Base-by-base conservation (phyloP, 2,888 invertebrate genomes). In the Andrena minutula region DNA sequence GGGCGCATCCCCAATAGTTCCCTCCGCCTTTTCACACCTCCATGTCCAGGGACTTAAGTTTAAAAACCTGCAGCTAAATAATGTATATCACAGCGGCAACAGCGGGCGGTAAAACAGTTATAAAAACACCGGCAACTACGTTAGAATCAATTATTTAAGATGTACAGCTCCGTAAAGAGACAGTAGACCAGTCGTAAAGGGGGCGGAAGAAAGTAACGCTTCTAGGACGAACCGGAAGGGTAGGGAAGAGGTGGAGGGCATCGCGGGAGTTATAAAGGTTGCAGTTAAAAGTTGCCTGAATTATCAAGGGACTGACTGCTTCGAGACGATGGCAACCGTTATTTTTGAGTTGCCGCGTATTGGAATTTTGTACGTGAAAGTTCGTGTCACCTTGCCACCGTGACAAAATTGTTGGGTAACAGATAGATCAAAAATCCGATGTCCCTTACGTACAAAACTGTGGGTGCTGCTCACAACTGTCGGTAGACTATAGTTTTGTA, bases 121-220 rank as follows among this genome's bases (percentile, higher is more conserved):
- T 93, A 93, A 93, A 92, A 91, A 92, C 92, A 92, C 91, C 91
- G 91, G 93, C 93, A 93, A 93, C 93, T 92, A 92, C 92, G 93
- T 93, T 93, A 93, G 85, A 87, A 92, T 93, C 90, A 92, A 93
- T 93, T 93, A 93, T 93, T 91, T 91, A 93, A 88, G 89, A 88
- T 89, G 90, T 89, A 90, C 89, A 89, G 90, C 89, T 92, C 88
- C 91, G 91, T 91, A 91, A 92, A 92, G 91, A 91, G 91, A 91
- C 91, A 89, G 90, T 88, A 86, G 89, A 87, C 86, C 88, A 90
- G 92, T 92, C 92, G 92, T 92, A 92, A 92, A 92, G 91, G 92
- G 90, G 92, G 86, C 82, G 89, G 86, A 86, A 89, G 89, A 88
- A 85, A 85, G 89, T 88, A 88, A 85, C 80, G 86, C 84, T 82